Conservation (phyloP, 2,888 invertebrate genomes). For the Agrochola litura region DNA sequence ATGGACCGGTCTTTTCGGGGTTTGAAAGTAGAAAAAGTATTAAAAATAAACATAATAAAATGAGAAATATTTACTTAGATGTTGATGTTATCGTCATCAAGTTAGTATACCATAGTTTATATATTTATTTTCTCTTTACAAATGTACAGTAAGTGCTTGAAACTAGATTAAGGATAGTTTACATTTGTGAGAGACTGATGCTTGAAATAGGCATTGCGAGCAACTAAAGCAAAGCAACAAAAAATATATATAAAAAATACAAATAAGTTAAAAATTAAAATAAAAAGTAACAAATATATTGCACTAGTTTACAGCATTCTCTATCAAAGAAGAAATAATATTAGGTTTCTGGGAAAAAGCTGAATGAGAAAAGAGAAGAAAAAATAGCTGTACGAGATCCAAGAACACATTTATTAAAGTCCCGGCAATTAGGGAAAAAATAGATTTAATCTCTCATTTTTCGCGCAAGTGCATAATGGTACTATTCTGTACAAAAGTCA, state of each 20-base stretch:
- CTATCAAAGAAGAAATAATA: neutral
- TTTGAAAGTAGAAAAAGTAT: constrained; percentile 19
- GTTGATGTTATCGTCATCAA: neutral
- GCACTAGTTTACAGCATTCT: neutral
- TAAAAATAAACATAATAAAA: neutral
- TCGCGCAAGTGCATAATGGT: neutral
- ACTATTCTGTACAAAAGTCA: neutral
- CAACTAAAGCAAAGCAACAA: too few relatives aligned
- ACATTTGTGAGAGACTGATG: too few relatives aligned
- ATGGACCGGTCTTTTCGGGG: constrained; percentile 15
- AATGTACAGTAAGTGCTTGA: too few relatives aligned
- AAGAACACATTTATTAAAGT: neutral
- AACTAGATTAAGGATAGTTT: too few relatives aligned
- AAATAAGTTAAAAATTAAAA: too few relatives aligned
- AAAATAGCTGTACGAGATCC: too few relatives aligned
- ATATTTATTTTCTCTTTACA: too few relatives aligned
- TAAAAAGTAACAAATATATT: too few relatives aligned
- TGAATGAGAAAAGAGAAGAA: too few relatives aligned
- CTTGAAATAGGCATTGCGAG: too few relatives aligned
- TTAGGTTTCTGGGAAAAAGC: neutral
- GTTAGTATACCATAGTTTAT: too few relatives aligned
- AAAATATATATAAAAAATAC: too few relatives aligned
- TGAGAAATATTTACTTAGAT: neutral
- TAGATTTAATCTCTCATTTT: neutral
- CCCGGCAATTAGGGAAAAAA: neutral